Conservation (phyloP, 2,797 vertebrate species). For the Dendrocincla fuliginosa region DNA sequence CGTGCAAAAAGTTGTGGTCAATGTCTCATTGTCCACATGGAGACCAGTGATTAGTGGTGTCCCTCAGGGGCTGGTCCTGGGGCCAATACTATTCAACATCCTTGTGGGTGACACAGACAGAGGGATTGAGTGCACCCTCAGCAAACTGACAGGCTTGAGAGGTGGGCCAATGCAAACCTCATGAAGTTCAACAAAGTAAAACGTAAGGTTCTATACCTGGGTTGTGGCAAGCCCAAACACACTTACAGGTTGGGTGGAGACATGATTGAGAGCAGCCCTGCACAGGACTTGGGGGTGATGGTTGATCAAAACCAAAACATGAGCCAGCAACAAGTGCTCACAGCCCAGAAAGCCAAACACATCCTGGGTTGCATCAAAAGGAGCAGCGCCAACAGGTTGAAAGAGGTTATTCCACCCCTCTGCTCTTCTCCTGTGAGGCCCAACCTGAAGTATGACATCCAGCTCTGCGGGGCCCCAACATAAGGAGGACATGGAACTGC, state of each 20-base stretch:
- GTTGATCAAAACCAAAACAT: neutral
- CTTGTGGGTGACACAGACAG: neutral
- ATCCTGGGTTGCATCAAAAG: neutral
- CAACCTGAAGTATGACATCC: neutral
- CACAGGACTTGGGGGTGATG: neutral
- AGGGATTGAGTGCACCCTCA: accelerated
- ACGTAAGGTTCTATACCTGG: neutral
- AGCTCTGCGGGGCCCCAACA: neutral
- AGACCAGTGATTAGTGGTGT: neutral
- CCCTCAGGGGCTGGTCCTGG: neutral
- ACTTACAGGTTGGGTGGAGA: neutral
- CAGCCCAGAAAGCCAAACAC: neutral
- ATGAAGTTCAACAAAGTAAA: neutral
- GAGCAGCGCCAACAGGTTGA: neutral
- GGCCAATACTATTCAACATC: neutral
- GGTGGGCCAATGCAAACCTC: neutral
- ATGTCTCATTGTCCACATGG: accelerated
- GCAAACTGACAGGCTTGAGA: neutral
- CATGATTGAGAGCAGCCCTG: neutral
- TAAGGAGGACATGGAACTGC: neutral
- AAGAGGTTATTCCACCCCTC: neutral
- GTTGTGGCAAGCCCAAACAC: neutral
- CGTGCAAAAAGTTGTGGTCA: neutral
- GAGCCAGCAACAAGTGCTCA: accelerated
- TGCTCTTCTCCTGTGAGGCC: neutral